Evolutionary conservation across 2,888 invertebrate genomes (phyloP), one percentile per base, ranked within the genome.

Genomic region (Trachelus troglodyta): DNA sequence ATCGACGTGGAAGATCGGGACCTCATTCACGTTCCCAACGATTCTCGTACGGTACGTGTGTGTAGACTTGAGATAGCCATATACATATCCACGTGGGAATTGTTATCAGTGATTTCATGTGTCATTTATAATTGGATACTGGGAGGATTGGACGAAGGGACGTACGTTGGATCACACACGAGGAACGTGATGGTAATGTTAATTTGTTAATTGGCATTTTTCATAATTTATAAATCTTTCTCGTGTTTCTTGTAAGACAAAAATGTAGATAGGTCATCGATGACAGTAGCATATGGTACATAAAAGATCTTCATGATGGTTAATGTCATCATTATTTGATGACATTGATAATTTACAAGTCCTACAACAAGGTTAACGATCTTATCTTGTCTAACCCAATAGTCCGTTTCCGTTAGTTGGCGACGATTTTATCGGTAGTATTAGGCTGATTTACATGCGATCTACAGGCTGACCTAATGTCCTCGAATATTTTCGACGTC

Each of bases 1-100:
- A 34, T 73, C 71, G 31, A 40, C 74, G 69, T 69, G 12, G 73
- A 74, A 76, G 74, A 81, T 78, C 76, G 40, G 79, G 73, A 75
- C 83, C 81, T 79, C 81, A 73, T 85, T 80, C 81, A 77, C 81
- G 80, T 83, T 79, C 69, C 75, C 75, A 73, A 81, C 75, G 68
- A 79, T 79, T 82, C 78, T 71, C 78, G 69, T 77, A 78, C 73
- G 56, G 56, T 2, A 23, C 15, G 9, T 56, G 56, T 56, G 9
- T 9, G 56, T 56, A 23, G 2, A 9, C 9, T 23, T 23, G 23
- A 6, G 15, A 56, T 56, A 56, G 23, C 23, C 23, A 23, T 56
- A 9, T 23, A 23, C 23, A 23, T 56, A 23, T 23, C 56, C 56
- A 9, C 23, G 23, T 56, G 56, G 23, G 23, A 56, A 23, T 56